A percentile compares a stretch with the other conserved stretches of the same genome.
These are phyloP conservation scores for Neofelis nebulosa DNA, from an alignment of 2,113 vertebrate genomes.

Conservation along the genomic window DNA sequence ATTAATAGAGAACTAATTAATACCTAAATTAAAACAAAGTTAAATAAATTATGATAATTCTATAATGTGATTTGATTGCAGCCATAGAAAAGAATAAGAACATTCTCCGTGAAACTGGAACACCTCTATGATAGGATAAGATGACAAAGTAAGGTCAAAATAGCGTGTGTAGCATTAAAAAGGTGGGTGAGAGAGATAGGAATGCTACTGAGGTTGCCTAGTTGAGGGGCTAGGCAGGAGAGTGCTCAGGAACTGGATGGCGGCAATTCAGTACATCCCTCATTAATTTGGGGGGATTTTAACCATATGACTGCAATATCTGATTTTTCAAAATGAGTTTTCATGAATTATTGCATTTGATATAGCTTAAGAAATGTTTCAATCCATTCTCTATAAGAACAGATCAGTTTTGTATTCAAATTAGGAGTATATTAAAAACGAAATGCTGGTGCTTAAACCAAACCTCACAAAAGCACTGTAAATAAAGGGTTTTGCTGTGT, in stretches of 20 bases:
- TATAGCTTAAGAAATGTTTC: neutral
- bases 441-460: neutral
- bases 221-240: neutral
- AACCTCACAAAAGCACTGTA: neutral
- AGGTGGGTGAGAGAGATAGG: too few relatives aligned
- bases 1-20: neutral
- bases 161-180: neutral
- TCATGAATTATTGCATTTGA: neutral
- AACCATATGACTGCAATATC: neutral
- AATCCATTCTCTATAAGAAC: neutral
- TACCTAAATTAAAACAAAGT: neutral
- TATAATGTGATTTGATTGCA: neutral
- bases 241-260: too few relatives aligned
- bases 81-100: neutral
- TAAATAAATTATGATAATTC: neutral
- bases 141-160: neutral
- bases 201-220: neutral
- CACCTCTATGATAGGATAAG: neutral
- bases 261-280: neutral
- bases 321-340: neutral
- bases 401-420: neutral
- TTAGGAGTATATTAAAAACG: neutral
- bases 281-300: neutral
- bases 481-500: neutral
- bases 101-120: neutral